Base-by-base conservation (phyloP, 2,113 vertebrate species). In the Pleuronectes platessa region DNA sequence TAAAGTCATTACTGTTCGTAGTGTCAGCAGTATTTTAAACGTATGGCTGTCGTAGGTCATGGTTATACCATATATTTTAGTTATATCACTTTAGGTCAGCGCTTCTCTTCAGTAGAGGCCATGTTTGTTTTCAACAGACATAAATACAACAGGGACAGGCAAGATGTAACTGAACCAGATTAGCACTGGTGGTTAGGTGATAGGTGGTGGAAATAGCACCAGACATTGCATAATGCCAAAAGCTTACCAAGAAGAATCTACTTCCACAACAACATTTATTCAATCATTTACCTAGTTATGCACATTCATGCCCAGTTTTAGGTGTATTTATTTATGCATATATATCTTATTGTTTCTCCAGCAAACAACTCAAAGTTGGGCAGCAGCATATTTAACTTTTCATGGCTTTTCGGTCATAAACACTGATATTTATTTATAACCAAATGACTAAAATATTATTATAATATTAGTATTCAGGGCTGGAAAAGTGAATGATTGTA, bases 191-290 rank as follows among this genome's bases (percentile, higher is more conserved):
- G 31, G 31, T 31, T 31, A 63, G 56, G 62, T 5, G 21, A 42
- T n/a, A 13, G n/a, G 4, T 73, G 74, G 27, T 81, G 78, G 81
- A 87, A 84, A 87, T 86, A 84, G 76, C 60, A 51, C 17, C 37
- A 74, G 60, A 42, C 67, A 64, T 65, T 78, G 59, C 71, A 24
- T 74, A 76, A 89, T 13, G 31, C 69, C 26, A 81, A 74, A 64
- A 82, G 58, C 69, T 72, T 83, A 75, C 67, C 26, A 24, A 68
- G 63, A 77, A 74, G 20, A 72, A 58, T 72, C 64, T 47, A 58
- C 23, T 60, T 26, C 11, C 78, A 59, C 61, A 81, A 31, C 65
- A 65, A 42, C 74, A 84, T 68, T 80, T 54, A 65, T n/a, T 58
- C 12, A 37, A 71, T 35, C 18, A 71, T 60, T 53, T 13, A 47